phyloP scores from a whole-genome alignment of 2,888 invertebrate species.

The Caenorhabditis sp. region DNA sequence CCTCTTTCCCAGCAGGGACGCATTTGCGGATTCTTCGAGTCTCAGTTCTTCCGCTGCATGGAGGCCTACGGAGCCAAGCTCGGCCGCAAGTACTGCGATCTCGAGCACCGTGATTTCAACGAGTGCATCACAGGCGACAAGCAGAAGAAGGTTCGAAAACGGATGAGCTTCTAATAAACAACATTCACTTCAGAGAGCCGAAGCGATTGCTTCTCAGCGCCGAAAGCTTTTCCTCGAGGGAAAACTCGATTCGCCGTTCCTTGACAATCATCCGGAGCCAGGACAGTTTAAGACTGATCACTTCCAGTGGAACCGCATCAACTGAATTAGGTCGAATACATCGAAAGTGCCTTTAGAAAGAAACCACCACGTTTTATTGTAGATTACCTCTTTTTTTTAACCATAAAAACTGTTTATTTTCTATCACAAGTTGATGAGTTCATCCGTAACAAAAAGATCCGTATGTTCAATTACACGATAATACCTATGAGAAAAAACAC shows the following conservation, averaged over 20 bases:
- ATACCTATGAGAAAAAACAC: constrained; percentile 1
- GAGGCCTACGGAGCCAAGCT: constrained; percentile 78
- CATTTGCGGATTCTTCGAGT: constrained; percentile 77
- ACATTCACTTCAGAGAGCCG: constrained; percentile 48
- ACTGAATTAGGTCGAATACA: constrained; percentile 34
- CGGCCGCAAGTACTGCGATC: constrained; percentile 77
- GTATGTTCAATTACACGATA: constrained; percentile 8
- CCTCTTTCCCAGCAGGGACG: constrained; percentile 70
- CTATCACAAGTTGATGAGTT: background rate
- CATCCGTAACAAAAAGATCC: constrained; percentile 7
- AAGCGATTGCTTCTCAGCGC: constrained; percentile 74
- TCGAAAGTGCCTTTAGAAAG: constrained; percentile 21
- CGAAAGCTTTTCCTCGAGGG: constrained; percentile 73
- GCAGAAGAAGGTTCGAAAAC: constrained; percentile 66
- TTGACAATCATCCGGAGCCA: constrained; percentile 70
- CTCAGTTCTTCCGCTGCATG: constrained; percentile 76
- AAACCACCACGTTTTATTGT: constrained; percentile 1
- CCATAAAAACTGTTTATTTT: constrained; percentile 18
- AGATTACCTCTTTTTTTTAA: constrained; percentile 17
- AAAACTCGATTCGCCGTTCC: constrained; percentile 68
- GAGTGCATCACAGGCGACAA: constrained; percentile 76
- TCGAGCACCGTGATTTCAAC: constrained; percentile 76
- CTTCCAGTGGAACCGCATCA: constrained; percentile 70
- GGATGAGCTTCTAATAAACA: background rate
- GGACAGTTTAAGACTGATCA: constrained; percentile 75